phyloP scores from a whole-genome alignment of 2,888 invertebrate genomes.

The Fragum whitleyi region DNA sequence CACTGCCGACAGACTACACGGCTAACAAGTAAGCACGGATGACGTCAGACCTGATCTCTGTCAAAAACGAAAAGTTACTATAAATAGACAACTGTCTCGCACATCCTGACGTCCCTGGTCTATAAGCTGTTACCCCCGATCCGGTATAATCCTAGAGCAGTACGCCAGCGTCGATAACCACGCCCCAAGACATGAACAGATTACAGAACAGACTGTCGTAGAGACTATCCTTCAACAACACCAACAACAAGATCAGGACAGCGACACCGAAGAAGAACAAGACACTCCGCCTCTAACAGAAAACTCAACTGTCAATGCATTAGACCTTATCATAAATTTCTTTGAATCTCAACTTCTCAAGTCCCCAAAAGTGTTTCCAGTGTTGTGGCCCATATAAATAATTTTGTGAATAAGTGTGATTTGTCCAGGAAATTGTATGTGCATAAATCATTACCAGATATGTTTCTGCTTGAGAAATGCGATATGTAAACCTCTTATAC shows the following conservation, averaged over 20 bases:
- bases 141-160: background rate
- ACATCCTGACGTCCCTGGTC: slow-evolving; percentile 55
- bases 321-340: background rate
- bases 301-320: background rate
- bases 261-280: background rate
- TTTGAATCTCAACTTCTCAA: background rate
- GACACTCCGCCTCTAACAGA: background rate
- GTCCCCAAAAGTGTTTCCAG: background rate
- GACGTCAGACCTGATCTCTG: slow-evolving; percentile 56
- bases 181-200: background rate
- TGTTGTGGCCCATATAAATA: background rate
- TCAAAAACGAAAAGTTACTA: slow-evolving; percentile 44
- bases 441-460: too few species aligned
- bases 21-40: slow-evolving; percentile 62
- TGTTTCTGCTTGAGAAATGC: too few species aligned
- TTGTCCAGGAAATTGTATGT: too few species aligned
- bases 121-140: slow-evolving; percentile 40
- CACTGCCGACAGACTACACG: slow-evolving; percentile 56
- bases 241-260: background rate
- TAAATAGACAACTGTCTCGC: slow-evolving; percentile 71
- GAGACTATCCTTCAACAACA: too few species aligned
- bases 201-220: background rate
- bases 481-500: too few species aligned
- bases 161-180: slow-evolving; percentile 8
- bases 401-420: too few species aligned